A percentile compares a stretch with the other conserved stretches of the same genome.
Evolutionary conservation across 2,888 invertebrate genomes (phyloP).

Genomic region (Hemaris fuciformis): DNA sequence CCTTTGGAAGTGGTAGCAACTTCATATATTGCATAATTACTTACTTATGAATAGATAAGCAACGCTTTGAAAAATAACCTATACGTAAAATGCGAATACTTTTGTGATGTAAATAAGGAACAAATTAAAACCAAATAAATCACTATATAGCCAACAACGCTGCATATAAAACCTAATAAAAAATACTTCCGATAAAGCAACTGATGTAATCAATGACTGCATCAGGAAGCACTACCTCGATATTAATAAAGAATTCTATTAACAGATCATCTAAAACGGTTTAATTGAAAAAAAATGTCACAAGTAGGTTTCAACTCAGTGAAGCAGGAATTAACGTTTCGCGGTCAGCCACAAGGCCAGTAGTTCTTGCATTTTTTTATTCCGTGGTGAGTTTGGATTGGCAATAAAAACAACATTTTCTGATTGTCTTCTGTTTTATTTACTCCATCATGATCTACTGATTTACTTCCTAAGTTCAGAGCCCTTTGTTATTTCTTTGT

Average conservation of each 20-base stretch:
- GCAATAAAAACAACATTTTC: conserved; percentile 46
- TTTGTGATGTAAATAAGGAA: no score
- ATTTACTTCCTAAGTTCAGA: conserved; percentile 31
- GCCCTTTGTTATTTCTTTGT: background rate
- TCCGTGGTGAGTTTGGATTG: conserved; percentile 19
- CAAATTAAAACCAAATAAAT: no score
- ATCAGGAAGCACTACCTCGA: background rate
- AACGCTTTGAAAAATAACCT: no score
- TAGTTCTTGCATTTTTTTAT: conserved; percentile 39
- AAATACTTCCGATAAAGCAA: background rate
- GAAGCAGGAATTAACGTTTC: conserved; percentile 60
- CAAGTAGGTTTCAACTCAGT: conserved; percentile 47
- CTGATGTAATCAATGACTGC: background rate
- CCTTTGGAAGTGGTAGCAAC: no score
- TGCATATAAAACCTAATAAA: no score
- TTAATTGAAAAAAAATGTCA: conserved; percentile 17
- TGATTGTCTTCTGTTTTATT: conserved; percentile 23
- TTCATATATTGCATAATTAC: no score
- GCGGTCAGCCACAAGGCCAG: conserved; percentile 58
- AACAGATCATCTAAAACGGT: background rate
- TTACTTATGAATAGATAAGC: no score
- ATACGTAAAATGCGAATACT: no score
- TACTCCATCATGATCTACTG: conserved; percentile 19
- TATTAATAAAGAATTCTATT: background rate
- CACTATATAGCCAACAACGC: no score